Conservation (phyloP, 2,797 vertebrate genomes). For the Muscicapa comitata region DNA sequence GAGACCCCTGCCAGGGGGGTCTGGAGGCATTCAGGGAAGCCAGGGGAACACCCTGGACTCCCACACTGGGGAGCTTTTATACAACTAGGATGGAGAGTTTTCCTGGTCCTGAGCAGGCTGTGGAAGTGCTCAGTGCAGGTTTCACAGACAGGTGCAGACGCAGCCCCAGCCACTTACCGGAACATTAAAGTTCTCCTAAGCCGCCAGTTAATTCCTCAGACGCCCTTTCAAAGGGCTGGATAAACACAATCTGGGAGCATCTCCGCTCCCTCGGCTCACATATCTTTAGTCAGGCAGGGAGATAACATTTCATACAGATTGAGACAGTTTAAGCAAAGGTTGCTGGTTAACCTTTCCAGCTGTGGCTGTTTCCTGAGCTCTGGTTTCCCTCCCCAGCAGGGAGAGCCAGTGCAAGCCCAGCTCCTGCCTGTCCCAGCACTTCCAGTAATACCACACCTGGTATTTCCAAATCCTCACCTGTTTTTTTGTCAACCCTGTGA, state of each 20-base stretch:
- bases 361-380: not conserved
- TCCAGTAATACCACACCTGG: accelerated
- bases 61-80: not conserved
- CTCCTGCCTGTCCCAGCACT: not conserved
- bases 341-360: conserved; percentile 54
- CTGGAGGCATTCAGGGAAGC: too few species aligned
- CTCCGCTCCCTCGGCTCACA: conserved; percentile 58
- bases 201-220: conserved; percentile 73
- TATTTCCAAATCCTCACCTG: not conserved
- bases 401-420: not conserved
- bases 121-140: not conserved
- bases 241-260: conserved; percentile 72
- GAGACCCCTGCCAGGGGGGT: too few species aligned
- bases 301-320: conserved; percentile 68
- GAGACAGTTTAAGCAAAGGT: conserved; percentile 67
- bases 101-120: not conserved
- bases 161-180: conserved; percentile 38
- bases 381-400: not conserved
- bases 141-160: not conserved
- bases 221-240: conserved; percentile 67
- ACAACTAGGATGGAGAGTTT: not conserved
- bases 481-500: not conserved
- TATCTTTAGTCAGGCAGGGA: conserved; percentile 61
- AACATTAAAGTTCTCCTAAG: conserved; percentile 54
- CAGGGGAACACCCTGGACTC: too few species aligned